A percentile compares a stretch with the other conserved stretches of the same genome.
Conservation (phyloP, 2,113 vertebrate species). For the Corythornis cristatus region DNA sequence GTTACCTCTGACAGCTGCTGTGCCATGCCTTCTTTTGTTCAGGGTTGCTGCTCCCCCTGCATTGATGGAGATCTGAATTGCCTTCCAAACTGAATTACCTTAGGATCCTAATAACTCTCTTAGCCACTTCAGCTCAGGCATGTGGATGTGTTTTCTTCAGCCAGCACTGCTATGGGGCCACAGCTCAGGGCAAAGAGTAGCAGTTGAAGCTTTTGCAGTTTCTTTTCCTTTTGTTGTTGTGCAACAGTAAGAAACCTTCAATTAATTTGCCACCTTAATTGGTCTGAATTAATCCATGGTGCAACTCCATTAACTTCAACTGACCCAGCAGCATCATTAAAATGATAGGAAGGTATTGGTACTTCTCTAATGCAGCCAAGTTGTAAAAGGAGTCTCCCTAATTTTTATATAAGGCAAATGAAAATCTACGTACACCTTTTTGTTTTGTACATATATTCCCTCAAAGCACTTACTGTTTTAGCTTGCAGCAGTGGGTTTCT, state of each 20-base stretch:
- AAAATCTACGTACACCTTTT: neutral
- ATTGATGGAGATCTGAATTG: neutral
- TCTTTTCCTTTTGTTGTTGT: neutral
- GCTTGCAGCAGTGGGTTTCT: neutral
- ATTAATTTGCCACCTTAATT: neutral
- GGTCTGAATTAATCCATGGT: neutral
- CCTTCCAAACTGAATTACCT: neutral
- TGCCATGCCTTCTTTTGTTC: neutral
- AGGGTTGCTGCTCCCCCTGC: neutral
- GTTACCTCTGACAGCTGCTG: neutral
- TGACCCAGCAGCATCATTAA: neutral
- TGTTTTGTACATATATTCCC: neutral
- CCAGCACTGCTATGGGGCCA: rapidly evolving
- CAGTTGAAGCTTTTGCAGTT: neutral
- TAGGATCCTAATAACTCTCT: neutral
- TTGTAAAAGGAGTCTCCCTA: neutral
- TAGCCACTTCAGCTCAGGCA: neutral
- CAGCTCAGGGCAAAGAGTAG: neutral
- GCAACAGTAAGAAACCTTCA: neutral
- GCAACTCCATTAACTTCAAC: slow-evolving; percentile 6
- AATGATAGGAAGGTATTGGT: neutral
- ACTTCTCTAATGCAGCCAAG: neutral
- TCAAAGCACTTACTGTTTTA: neutral
- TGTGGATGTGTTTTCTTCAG: rapidly evolving
- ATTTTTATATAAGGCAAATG: neutral